Conservation (phyloP, 2,888 invertebrate species). For the Lasioglossum leucozonium region DNA sequence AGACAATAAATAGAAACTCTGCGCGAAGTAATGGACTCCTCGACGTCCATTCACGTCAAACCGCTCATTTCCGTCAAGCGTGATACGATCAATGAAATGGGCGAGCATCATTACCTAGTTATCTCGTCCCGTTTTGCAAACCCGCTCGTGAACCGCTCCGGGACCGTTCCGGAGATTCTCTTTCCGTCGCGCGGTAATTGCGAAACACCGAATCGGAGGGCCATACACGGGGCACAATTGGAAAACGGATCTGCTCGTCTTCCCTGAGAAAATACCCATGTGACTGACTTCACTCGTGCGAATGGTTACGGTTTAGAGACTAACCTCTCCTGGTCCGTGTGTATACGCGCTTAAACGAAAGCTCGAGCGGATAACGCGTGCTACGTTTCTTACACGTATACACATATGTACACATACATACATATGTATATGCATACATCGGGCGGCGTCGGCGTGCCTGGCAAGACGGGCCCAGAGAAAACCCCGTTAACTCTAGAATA, state of each 20-base stretch:
- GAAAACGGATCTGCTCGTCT: slow-evolving; percentile 67
- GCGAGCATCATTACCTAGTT: slow-evolving; percentile 26
- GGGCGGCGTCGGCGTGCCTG: slow-evolving; percentile 45
- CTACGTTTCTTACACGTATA: slow-evolving; percentile 1
- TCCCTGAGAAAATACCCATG: slow-evolving; percentile 80
- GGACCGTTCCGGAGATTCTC: slow-evolving; percentile 9
- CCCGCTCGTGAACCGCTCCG: neutral
- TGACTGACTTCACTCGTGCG: slow-evolving; percentile 69
- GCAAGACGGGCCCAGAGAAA: slow-evolving; percentile 40
- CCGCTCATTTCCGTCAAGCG: slow-evolving; percentile 24
- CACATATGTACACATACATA: no score
- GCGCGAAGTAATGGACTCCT: neutral
- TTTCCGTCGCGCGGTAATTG: slow-evolving; percentile 31
- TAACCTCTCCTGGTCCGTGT: slow-evolving; percentile 38
- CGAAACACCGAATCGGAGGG: slow-evolving; percentile 27
- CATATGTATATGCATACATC: no score
- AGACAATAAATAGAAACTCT: neutral
- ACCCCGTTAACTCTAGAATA: slow-evolving; percentile 66
- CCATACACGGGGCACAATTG: slow-evolving; percentile 43
- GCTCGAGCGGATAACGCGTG: slow-evolving; percentile 22
- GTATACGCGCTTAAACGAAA: slow-evolving; percentile 21
- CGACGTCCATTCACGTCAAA: slow-evolving; percentile 9
- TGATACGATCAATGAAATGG: slow-evolving; percentile 28
- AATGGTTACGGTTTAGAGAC: slow-evolving; percentile 72
- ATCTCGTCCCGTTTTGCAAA: neutral